Evolutionary conservation across 1,140 invertebrate species (phyloP), one percentile per base, ranked within the genome.

Genomic region (Drosophila mauritiana): DNA sequence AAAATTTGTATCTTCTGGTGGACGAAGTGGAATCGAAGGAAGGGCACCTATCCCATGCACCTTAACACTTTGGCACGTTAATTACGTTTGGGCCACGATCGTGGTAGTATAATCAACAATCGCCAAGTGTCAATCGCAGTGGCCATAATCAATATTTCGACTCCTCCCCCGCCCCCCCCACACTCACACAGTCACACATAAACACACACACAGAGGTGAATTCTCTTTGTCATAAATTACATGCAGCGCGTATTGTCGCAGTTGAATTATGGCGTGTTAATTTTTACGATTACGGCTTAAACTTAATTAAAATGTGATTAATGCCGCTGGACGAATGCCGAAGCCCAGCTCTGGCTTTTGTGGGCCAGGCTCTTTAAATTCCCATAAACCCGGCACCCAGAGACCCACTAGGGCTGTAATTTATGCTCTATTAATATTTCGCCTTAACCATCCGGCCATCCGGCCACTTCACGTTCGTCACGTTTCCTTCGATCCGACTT

Each of bases 341-440:
- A 49, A 53, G 68, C 68, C 64, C 43, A 45, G 67, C 68, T 55
- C 53, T 17, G 74, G 64, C 45, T 61, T 78, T 78, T 79, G 68
- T 79, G 58, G 62, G 67, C 63, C 81, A 88, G 51, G 59, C 83
- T 89, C 72, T 78, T 88, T 88, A 89, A 88, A 77, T 73, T 83
- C 84, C 82, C 83, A 83, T 88, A 89, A 89, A 86, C 57, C 63
- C 55, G 48, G 59, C 55, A 51, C 53, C 42, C 31, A 42, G 42
- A 20, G 42, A 20, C 25, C 59, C 20, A 22, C 45, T 42, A 55
- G 69, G 15, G 75, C 72, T 67, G 80, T 79, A 76, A 88, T 88
- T 88, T 88, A 88, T 88, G 83, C 83, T 88, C 83, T 88, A 88
- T 88, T 88, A 88, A 88, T 89, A 88, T 88, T 88, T 88, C 84